Conservation (phyloP, 2,797 vertebrate species). For the Carduelis carduelis region DNA sequence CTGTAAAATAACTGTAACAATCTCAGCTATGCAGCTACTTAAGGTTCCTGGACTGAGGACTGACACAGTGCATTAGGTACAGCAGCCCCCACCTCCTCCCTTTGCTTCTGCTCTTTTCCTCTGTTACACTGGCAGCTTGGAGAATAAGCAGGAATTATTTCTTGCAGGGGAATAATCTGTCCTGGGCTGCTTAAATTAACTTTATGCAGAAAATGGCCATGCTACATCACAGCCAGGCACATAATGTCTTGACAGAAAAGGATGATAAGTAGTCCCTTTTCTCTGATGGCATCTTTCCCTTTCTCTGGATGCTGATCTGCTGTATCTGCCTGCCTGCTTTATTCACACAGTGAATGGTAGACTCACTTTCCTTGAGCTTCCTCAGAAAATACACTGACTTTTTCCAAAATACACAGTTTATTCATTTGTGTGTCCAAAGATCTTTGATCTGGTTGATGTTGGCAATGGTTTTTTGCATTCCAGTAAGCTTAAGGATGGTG, state of each 20-base stretch:
- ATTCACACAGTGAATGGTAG: not conserved
- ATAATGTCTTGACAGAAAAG: constrained; percentile 16
- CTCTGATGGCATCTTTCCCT: not conserved
- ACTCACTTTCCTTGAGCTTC: not conserved
- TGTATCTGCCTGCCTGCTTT: not conserved
- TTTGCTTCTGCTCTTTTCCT: not conserved
- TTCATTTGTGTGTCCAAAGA: not conserved
- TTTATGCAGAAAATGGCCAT: constrained; percentile 33
- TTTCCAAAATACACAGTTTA: not conserved
- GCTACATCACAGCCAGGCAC: not conserved
- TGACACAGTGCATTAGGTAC: not conserved
- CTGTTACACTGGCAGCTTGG: not conserved
- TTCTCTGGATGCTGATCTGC: not conserved
- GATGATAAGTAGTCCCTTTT: not conserved
- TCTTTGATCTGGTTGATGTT: not conserved
- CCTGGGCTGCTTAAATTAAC: constrained; percentile 42
- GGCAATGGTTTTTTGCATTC: not conserved
- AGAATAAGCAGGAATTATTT: constrained; percentile 46
- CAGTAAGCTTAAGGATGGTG: not conserved
- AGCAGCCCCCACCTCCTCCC: not conserved
- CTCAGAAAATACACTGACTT: not conserved
- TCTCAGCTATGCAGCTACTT: not conserved
- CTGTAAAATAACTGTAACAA: not conserved
- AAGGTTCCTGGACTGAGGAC: not conserved
- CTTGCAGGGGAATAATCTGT: constrained; percentile 32